phyloP scores from a whole-genome alignment of 1,140 invertebrate genomes.

The Ceratina australensis region DNA sequence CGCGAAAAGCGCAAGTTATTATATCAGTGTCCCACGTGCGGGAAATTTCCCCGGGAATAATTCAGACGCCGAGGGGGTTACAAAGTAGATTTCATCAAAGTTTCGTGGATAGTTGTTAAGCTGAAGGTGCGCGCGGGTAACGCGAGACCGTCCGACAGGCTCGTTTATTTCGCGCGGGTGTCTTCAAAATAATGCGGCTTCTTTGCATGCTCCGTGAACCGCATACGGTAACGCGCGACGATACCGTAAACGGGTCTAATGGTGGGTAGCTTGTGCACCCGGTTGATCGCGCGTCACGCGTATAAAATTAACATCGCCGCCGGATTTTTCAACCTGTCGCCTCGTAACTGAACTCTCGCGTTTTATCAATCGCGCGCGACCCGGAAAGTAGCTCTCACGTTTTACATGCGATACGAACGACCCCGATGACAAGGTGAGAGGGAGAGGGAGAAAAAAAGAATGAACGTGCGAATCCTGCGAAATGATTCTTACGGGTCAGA shows the following conservation, averaged over 20 bases:
- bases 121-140: conserved; percentile 8
- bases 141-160: not conserved
- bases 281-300: conserved; percentile 25
- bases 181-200: conserved; percentile 26
- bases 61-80: conserved; percentile 28
- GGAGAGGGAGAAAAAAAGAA: not conserved
- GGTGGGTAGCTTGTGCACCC: not conserved
- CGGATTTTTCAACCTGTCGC: conserved; percentile 22
- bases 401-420: too few relatives aligned
- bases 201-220: conserved; percentile 14
- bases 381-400: too few relatives aligned
- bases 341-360: not conserved
- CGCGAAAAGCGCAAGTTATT: conserved; percentile 33
- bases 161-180: conserved; percentile 25
- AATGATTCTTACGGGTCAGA: conserved; percentile 1
- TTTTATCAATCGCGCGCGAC: not conserved
- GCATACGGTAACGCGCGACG: not conserved
- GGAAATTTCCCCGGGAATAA: conserved; percentile 36
- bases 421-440: too few relatives aligned
- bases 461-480: not conserved
- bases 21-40: conserved; percentile 14
- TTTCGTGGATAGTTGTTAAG: conserved; percentile 36
- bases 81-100: conserved; percentile 45
- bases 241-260: not conserved
- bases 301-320: conserved; percentile 17